Evolutionary conservation across 2,797 vertebrate species (phyloP), one percentile per base, ranked within the genome.

Genomic region (Fringilla coelebs): DNA sequence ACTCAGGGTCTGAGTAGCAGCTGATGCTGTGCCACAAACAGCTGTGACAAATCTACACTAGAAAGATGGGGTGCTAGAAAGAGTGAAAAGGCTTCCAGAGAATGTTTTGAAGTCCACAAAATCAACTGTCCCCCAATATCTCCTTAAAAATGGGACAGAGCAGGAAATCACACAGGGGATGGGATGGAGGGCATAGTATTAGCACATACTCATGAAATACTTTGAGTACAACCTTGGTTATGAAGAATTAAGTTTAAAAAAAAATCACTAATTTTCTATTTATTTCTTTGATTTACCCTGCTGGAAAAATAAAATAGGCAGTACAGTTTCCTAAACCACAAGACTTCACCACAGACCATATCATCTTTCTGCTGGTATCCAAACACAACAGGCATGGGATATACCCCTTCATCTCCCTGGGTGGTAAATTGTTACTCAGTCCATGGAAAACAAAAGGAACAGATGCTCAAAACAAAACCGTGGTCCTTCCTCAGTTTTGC

Each of bases 321-420:
- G n/a, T 91, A 89, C 49, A 94, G 93, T 96, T 97, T 96, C 91
- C 94, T 97, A 96, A 97, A 96, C 97, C 96, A 87, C 96, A 96
- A 36, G 71, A 78, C 89, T 91, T 97, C 41, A 95, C 97, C 96
- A 85, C 96, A 98, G 71, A 95, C 93, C 88, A 87, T 92, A 85
- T 95, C 76, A 76, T 96, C 85, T 97, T 94, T 94, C 82, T 96
- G 82, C 73, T 95, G 49, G 55, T 91, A 86, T 96, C 95, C 95
- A 97, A 97, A 94, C 61, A 91, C 74, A 97, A 90, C 67, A 95
- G 71, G 70, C 83, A 78, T 34, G 66, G 85, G 55, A 55, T 89
- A 87, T 74, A 83, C 52, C 65, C 80, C 94, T 98, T 98, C 96
- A 97, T 97, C 97, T 98, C 91, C 94, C 97, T 98, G 97, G 96